Base-by-base conservation (phyloP, 2,113 vertebrate genomes). In the Acanthochromis polyacanthus region DNA sequence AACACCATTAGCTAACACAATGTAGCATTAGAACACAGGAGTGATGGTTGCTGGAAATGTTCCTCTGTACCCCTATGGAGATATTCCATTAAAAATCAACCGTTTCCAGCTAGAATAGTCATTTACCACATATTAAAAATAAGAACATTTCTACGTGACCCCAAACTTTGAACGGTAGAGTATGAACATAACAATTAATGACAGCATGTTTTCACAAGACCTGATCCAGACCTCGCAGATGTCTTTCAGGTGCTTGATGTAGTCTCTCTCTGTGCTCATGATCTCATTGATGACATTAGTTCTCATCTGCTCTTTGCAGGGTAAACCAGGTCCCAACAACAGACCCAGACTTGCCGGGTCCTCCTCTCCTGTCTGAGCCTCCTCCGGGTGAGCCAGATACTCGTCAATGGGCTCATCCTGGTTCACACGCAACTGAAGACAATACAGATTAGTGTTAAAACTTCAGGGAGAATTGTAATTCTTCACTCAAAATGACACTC, bases 181-280 rank as follows among this genome's bases (percentile, higher is more conserved):
- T 25, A 2, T 25, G 25, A 25, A 25, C 25, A 25, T 25, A 25
- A 25, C 25, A 30, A 30, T 30, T 30, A 28, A 20, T 30, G 5
- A 22, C 2, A 40, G 28, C 1, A 19, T 45, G 10, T 30, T 22
- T 69, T 22, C 8, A 59, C 15, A 32, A 6, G n/a, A 51, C n/a
- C 30, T 0, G 11, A 63, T 50, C 19, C 92, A 93, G 86, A 99
- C 97, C 97, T 99, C 97, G 84, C 97, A 99, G 74, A 99, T 99
- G 92, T 99, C 97, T n/a, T 97, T 97, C 80, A 99, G 94, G 75
- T 99, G 98, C 88, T 98, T 98, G 93, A 99, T 99, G 93, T 99
- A 99, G 92, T 98, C 97, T 36, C 95, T 94, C 90, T 99, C 98
- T 0, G 97, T 99, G 94, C 95, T 97, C 91, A 99, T 96, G 90